A percentile compares a stretch with the other conserved stretches of the same genome.
These are phyloP conservation scores for Rachycentron canadum DNA, from an alignment of 2,797 vertebrate species.

Conservation along the genomic window DNA sequence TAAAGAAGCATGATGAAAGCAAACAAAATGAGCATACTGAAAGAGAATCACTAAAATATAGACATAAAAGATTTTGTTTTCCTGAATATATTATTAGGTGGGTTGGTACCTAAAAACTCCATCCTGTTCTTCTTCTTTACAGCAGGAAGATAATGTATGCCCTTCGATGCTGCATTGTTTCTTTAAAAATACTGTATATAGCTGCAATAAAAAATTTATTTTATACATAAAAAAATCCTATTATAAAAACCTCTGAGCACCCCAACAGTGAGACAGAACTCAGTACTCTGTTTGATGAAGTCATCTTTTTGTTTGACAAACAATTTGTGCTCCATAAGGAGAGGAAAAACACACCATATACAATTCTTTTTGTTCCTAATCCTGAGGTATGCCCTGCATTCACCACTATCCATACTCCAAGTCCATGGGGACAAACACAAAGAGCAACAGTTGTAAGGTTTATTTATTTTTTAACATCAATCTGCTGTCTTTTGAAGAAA, in stretches of 20 bases:
- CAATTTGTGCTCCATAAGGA: background rate
- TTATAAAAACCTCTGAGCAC: too few relatives aligned
- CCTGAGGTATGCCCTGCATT: background rate
- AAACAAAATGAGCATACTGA: too few relatives aligned
- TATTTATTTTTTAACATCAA: background rate
- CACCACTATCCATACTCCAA: background rate
- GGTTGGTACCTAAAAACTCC: background rate
- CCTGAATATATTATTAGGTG: too few relatives aligned
- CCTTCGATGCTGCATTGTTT: conserved; percentile 1
- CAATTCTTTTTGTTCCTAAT: background rate
- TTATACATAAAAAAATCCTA: too few relatives aligned
- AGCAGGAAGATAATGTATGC: background rate
- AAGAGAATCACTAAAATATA: too few relatives aligned
- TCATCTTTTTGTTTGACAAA: conserved; percentile 2
- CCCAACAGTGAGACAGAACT: too few relatives aligned
- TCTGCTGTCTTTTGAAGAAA: background rate
- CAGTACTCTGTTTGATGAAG: conserved; percentile 11
- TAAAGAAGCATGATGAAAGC: too few relatives aligned
- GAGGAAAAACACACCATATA: conserved; percentile 8
- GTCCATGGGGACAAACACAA: background rate
- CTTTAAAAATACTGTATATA: conserved; percentile 2
- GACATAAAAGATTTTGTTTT: too few relatives aligned
- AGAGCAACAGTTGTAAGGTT: background rate
- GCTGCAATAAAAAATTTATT: background rate
- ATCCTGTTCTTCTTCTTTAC: background rate